Evolutionary conservation across 2,113 vertebrate species (phyloP).

Genomic region (Lathamus discolor): DNA sequence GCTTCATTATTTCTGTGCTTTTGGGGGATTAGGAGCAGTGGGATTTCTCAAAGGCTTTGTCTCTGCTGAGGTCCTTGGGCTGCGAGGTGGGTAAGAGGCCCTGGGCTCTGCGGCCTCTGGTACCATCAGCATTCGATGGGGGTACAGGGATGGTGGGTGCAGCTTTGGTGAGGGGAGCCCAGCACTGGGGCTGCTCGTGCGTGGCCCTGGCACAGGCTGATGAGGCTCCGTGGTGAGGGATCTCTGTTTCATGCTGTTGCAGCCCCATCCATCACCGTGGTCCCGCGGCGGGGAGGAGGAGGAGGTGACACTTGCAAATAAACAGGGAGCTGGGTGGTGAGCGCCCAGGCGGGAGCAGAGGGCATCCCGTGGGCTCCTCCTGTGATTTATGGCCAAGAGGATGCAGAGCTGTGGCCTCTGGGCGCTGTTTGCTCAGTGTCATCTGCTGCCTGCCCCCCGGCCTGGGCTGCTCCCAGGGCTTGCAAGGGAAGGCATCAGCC

Average conservation of each 20-base stretch:
- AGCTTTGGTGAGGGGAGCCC: background rate
- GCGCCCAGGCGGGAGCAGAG: background rate
- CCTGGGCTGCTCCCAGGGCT: background rate
- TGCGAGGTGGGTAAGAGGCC: background rate
- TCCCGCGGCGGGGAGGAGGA: background rate
- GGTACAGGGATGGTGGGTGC: background rate
- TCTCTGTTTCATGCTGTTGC: background rate
- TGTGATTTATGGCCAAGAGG: background rate
- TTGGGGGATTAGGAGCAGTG: slow-evolving; percentile 55
- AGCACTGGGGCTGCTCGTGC: background rate
- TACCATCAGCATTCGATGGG: background rate
- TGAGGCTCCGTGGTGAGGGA: background rate
- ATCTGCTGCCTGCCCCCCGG: background rate
- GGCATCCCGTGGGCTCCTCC: background rate
- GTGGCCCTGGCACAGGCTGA: background rate
- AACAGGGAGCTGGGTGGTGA: slow-evolving; percentile 30
- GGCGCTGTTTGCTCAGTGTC: background rate
- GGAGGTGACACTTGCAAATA: slow-evolving; percentile 36
- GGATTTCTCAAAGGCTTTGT: slow-evolving; percentile 52
- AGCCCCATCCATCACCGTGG: background rate
- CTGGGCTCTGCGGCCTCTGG: background rate
- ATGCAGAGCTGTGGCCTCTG: background rate
- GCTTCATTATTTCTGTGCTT: slow-evolving; percentile 44
- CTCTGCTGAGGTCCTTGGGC: background rate
- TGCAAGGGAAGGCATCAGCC: background rate